These are phyloP conservation scores for Centropus bengalensis DNA, from an alignment of 2,113 vertebrate genomes.

Conservation along the genomic window DNA sequence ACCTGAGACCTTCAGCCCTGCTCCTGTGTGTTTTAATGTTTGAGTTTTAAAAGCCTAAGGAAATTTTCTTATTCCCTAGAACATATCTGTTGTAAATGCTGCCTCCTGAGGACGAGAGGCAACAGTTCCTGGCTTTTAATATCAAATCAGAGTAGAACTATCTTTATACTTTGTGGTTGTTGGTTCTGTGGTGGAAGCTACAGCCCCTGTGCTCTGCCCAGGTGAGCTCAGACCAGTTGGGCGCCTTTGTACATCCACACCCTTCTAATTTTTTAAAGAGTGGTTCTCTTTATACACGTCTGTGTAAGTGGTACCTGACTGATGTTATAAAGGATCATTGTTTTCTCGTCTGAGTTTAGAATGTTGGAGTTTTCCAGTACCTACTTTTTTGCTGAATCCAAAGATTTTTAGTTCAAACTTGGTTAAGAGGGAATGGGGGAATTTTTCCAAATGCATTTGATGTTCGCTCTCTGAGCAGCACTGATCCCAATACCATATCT, in stretches of 20 bases:
- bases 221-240: neutral
- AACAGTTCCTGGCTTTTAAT: constrained; percentile 33
- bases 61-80: neutral
- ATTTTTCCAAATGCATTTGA: constrained; percentile 23
- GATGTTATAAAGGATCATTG: neutral
- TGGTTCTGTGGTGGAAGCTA: constrained; percentile 63
- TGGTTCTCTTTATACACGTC: constrained; percentile 45
- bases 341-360: constrained; percentile 52
- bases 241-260: neutral
- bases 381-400: constrained; percentile 72
- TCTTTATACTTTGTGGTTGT: constrained; percentile 62
- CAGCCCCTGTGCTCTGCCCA: constrained; percentile 16
- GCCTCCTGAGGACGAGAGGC: constrained; percentile 20
- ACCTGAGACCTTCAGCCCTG: neutral
- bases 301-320: constrained; percentile 22
- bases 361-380: constrained; percentile 53
- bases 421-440: neutral
- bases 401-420: constrained; percentile 72
- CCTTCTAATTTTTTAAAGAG: constrained; percentile 1
- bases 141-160: constrained; percentile 22
- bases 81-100: neutral
- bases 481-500: neutral
- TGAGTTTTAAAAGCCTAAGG: neutral
- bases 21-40: neutral
- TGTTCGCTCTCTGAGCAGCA: neutral